phyloP scores from a whole-genome alignment of 2,797 vertebrate genomes.

The Tauraco hartlaubi region DNA sequence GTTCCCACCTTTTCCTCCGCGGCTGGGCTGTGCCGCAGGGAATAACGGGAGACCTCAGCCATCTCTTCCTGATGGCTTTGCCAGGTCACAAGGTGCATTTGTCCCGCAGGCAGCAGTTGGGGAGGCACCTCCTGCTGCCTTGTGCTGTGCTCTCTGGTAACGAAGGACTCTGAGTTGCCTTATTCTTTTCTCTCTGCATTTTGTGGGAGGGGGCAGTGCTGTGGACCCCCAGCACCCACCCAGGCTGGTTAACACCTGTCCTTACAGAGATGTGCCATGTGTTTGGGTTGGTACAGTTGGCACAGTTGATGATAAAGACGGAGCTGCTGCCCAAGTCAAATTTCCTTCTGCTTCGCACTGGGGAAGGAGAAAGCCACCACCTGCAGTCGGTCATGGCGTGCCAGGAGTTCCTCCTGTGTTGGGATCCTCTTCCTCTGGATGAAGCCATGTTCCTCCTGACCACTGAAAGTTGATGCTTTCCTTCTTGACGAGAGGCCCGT shows the following conservation, averaged over 20 bases:
- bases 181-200: not conserved
- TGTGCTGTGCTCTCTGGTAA: not conserved
- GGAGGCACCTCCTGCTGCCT: not conserved
- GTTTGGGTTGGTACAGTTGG: not conserved
- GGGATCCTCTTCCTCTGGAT: not conserved
- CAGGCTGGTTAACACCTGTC: fast-evolving
- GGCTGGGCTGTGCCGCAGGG: fast-evolving
- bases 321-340: not conserved
- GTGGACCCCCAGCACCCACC: too few relatives aligned
- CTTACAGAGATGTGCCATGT: fast-evolving
- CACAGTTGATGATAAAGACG: not conserved
- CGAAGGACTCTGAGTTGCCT: not conserved
- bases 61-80: fast-evolving
- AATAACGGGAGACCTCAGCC: fast-evolving
- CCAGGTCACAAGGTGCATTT: not conserved
- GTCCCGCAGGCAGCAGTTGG: not conserved
- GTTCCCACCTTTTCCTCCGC: not conserved
- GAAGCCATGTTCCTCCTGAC: not conserved
- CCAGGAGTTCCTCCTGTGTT: not conserved
- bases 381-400: fast-evolving
- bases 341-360: not conserved
- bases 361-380: not conserved
- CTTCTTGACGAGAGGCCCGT: not conserved
- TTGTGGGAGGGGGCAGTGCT: not conserved
- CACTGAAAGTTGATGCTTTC: not conserved